Evolutionary conservation across 2,888 invertebrate species (phyloP), one percentile per base, ranked within the genome.

Genomic region (Poecilobothrus nobilitatus): DNA sequence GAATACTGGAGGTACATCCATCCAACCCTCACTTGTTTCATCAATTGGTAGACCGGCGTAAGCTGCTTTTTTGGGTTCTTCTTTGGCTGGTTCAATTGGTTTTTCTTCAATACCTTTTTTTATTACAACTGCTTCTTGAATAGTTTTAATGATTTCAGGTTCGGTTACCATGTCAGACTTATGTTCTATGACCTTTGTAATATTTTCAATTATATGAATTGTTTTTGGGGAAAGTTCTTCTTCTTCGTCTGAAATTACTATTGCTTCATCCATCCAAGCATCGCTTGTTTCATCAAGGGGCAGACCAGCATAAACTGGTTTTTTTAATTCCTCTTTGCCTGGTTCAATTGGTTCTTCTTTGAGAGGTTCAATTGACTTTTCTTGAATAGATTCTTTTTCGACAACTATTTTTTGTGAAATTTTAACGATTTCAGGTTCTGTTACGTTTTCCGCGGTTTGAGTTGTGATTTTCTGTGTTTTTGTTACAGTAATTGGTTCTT

Each of bases 221-320:
- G 64, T 22, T 6, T 71, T 70, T 8, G 10, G 9, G 27, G 27
- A 27, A 37, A 7, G 10, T 12, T 37, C 37, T 7, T 71, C 72
- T 33, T 70, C 77, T 53, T 78, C 77, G 68, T 75, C 76, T 0
- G 76, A 75, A 65, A 77, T 74, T 18, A 71, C 71, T 68, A 76
- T 75, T 18, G 76, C 75, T 34, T 77, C 76, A 44, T 77, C 76
- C 68, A 81, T 76, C 76, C 80, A 81, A 2, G 76, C 67, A 66
- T 72, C 73, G 67, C 76, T 72, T 2, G 77, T 72, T 22, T 78
- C 76, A 70, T 79, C 78, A 27, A 78, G 75, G 15, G 78, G 78
- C 68, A 78, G 72, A 67, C 77, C 78, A 62, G 76, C 78, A 67
- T 77, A 77, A 4, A 69, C 74, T 6, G 74, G 63, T 72, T 76